Conservation (phyloP, 1,140 invertebrate genomes). For the Asbolus verrucosus region DNA sequence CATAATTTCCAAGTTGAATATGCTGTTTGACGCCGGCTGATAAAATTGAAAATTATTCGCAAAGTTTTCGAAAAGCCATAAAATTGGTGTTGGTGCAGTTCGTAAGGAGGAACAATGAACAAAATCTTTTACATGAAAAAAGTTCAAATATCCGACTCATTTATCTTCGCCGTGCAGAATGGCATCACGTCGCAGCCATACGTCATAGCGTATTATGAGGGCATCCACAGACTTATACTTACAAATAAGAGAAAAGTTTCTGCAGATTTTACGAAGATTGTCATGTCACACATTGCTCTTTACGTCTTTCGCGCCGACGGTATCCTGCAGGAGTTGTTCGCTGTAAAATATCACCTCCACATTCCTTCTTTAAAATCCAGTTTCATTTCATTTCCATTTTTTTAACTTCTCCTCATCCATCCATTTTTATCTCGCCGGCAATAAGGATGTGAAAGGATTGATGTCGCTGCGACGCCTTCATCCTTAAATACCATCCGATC, state of each 20-base stretch:
- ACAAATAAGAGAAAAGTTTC: conserved; percentile 53
- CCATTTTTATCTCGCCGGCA: neutral
- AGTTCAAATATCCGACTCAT: conserved; percentile 49
- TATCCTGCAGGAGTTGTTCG: conserved; percentile 7
- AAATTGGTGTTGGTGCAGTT: conserved; percentile 45
- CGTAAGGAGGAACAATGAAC: conserved; percentile 44
- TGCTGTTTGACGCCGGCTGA: conserved; percentile 50
- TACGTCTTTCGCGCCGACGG: conserved; percentile 44
- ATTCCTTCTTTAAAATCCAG: conserved; percentile 12
- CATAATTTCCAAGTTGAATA: conserved; percentile 48
- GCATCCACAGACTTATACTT: conserved; percentile 48
- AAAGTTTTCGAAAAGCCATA: conserved; percentile 48
- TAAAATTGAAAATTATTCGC: conserved; percentile 51
- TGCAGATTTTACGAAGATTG: conserved; percentile 51
- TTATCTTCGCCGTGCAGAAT: conserved; percentile 50
- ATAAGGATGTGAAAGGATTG: too few species aligned
- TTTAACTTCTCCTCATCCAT: conserved; percentile 11
- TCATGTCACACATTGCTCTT: conserved; percentile 52
- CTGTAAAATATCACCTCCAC: conserved; percentile 25
- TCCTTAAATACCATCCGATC: too few species aligned
- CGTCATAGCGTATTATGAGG: conserved; percentile 51
- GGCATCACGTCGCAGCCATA: conserved; percentile 51
- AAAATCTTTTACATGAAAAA: conserved; percentile 47
- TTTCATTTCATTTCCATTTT: conserved; percentile 35
- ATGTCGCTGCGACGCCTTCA: too few species aligned